Evolutionary conservation across 2,113 vertebrate species (phyloP).

Genomic region (Piprites chloris): DNA sequence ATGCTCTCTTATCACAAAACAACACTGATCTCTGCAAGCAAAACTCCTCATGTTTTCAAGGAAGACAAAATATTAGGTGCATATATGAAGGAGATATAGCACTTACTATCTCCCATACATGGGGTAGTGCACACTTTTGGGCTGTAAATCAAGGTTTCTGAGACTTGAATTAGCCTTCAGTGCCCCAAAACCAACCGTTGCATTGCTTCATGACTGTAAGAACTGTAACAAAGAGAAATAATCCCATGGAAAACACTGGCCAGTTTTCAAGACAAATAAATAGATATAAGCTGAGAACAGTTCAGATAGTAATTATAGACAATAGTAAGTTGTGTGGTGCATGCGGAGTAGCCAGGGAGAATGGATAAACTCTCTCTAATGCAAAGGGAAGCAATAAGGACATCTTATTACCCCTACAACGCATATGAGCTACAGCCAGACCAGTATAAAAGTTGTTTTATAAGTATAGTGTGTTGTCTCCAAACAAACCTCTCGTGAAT

Average conservation of each 20-base stretch:
- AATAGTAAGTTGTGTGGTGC: not conserved
- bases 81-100: not conserved
- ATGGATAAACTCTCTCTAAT: not conserved
- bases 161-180: not conserved
- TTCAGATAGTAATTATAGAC: constrained; percentile 8
- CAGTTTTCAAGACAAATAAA: constrained; percentile 41
- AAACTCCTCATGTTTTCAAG: not conserved
- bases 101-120: not conserved
- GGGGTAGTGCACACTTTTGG: not conserved
- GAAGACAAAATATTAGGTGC: not conserved
- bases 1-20: not conserved
- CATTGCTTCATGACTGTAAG: not conserved
- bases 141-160: not conserved
- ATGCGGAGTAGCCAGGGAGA: not conserved
- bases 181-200: not conserved
- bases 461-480: rapidly evolving
- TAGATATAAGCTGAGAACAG: not conserved
- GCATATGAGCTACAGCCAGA: rapidly evolving
- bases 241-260: constrained; percentile 13
- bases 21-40: not conserved
- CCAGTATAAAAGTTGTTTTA: not conserved
- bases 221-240: not conserved
- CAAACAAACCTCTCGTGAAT: not conserved
- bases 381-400: not conserved
- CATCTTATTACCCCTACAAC: not conserved